Base-by-base conservation (phyloP, 1,140 invertebrate genomes). In the Archegozetes longisetosus region DNA sequence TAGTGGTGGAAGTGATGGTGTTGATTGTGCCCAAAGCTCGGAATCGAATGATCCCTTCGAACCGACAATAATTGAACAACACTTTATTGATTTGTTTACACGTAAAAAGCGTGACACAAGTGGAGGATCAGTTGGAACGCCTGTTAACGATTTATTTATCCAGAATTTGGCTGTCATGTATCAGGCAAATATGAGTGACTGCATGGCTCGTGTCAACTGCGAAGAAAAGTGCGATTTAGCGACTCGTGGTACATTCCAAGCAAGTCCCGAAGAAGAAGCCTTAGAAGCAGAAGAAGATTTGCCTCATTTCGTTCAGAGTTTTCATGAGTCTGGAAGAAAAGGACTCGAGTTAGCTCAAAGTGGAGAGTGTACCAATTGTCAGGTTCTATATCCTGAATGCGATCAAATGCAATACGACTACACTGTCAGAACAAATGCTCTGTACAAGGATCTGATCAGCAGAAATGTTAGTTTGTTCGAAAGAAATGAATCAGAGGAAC, bases 141-240 rank as follows among this genome's bases (percentile, higher is more conserved):
- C 6, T 24, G 57, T 58, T 20, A 50, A 40, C 6, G 57, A 58
- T 24, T 25, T 58, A 9, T 58, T 58, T 47, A 58, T 58, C 14
- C 57, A 58, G 27, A 58, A 58, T 25, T n/a, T 58, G 3, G 57
- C 57, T 3, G 46, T 58, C 3, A 58, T 58, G 12, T 50, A 27
- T 46, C 46, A 58, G 25, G 57, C 57, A 14, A 58, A 58, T 46
- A 58, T 58, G 57, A 58, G 51, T 3, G 25, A 27, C 27, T 58
- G 57, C 27, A 2, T 58, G 17, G 48, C 2, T 2, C 14, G 48
- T 12, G 12, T 47, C 17, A 49, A 46, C 24, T 58, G 57, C 27
- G 49, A 58, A 17, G 57, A 58, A 53, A 46, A 58, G 20, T 58
- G 57, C 25, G 20, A 22, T 12, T 20, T 23, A 58, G 26, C 24